Conservation (phyloP, 2,888 invertebrate species). For the Pycnomerus fuliginosus region DNA sequence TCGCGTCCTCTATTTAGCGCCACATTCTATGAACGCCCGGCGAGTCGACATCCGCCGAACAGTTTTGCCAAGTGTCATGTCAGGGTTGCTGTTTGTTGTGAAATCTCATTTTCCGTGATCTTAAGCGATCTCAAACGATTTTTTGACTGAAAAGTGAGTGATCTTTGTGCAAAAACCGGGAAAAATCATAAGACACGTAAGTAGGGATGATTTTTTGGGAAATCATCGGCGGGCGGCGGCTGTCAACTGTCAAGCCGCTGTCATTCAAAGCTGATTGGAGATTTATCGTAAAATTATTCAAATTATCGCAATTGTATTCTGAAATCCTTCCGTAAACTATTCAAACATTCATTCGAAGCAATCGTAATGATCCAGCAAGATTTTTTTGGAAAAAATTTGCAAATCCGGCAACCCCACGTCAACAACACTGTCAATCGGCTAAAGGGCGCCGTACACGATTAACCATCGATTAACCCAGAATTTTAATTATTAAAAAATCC, state of each 20-base stretch:
- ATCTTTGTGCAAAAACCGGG: not conserved
- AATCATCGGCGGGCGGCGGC: not conserved
- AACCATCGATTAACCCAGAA: not conserved
- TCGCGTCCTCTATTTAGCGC: too few relatives aligned
- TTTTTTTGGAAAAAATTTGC: not conserved
- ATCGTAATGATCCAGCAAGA: not conserved
- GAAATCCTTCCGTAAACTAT: conserved; percentile 4
- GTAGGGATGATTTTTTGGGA: not conserved
- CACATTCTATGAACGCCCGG: too few relatives aligned
- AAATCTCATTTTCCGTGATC: not conserved
- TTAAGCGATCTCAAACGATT: not conserved
- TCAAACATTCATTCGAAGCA: not conserved
- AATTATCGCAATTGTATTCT: conserved; percentile 8
- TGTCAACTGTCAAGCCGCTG: too few relatives aligned
- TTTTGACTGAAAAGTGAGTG: conserved; percentile 1
- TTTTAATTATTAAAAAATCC: not conserved
- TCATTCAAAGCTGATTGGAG: not conserved
- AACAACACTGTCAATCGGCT: too few relatives aligned
- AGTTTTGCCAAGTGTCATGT: not conserved
- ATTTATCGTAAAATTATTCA: not conserved
- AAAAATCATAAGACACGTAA: not conserved
- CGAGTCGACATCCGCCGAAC: too few relatives aligned
- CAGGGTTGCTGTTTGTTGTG: conserved; percentile 4
- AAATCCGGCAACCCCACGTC: too few relatives aligned
- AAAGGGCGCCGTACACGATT: not conserved